Conservation (phyloP, 2,113 vertebrate genomes). For the Ageneiosus marmoratus region DNA sequence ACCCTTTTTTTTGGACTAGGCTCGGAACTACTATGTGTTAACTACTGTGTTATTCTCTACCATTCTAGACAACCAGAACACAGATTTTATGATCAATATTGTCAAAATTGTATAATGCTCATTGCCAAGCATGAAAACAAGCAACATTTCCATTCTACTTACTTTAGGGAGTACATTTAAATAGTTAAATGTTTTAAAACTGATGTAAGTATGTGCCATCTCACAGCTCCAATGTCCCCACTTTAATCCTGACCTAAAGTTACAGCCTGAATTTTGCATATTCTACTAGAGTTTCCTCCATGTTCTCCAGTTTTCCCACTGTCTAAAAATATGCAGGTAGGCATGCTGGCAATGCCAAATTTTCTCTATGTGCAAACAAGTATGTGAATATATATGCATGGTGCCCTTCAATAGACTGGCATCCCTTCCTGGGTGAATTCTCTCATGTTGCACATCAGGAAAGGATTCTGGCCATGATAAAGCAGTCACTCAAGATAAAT, state of each 20-base stretch:
- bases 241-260: background rate
- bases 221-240: no score
- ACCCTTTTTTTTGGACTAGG: slow-evolving; percentile 51
- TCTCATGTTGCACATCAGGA: background rate
- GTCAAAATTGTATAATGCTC: slow-evolving; percentile 61
- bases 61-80: slow-evolving; percentile 51
- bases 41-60: background rate
- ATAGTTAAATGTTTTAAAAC: background rate
- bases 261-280: background rate
- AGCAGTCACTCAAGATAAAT: background rate
- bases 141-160: slow-evolving; percentile 55
- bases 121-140: slow-evolving; percentile 44
- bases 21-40: slow-evolving; percentile 9
- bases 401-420: background rate
- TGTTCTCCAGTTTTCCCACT: background rate
- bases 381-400: background rate
- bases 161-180: background rate
- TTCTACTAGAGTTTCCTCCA: background rate
- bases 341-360: background rate
- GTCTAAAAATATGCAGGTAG: background rate
- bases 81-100: slow-evolving; percentile 62
- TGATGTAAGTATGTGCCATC: background rate
- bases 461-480: background rate
- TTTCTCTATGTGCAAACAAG: no score
- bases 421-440: background rate